Evolutionary conservation across 1,140 invertebrate genomes (phyloP), one percentile per base, ranked within the genome.

Genomic region (Thalassaphorura encarpata): DNA sequence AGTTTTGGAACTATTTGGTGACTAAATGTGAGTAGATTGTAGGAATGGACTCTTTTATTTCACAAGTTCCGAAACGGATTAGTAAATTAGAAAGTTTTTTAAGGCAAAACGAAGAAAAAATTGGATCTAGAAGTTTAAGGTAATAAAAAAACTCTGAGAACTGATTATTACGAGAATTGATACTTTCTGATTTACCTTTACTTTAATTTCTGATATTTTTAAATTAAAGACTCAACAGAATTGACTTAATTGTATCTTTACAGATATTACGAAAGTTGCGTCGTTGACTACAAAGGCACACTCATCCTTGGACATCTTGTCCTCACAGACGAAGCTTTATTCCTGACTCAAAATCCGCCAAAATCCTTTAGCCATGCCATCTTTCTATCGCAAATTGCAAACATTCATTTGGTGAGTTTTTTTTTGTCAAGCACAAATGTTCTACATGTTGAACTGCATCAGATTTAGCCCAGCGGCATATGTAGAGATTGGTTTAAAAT

Each of bases 231-330:
- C n/a, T n/a, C n/a, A n/a, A n/a, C n/a, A n/a, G n/a, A n/a, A n/a
- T n/a, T n/a, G n/a, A n/a, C 11, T 23, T 45, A 16, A 45, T 15
- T 43, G 6, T 43, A n/a, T 8, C 6, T 48, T 51, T 45, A 19
- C 51, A 61, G 60, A 28, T 61, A 61, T 28, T 61, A 61, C 33
- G 60, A 61, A 58, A 47, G 47, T 6, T 61, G 60, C 26, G 56
- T 61, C 39, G 39, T 57, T 31, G 54, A 57, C 16, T 53, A 31
- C 23, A 61, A 61, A 42, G 60, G 60, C 5, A 43, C 43, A 24
- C 29, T 58, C 15, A 19, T 54, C 11, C 49, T 57, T 16, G 39
- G 60, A 19, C 58, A 57, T 29, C 39, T 57, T 1, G 45, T 61
- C 0, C 60, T 61, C 8, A 57, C 56, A 15, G 47, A 61, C 16